Evolutionary conservation across 2,888 invertebrate species (phyloP), one percentile per base, ranked within the genome.

Genomic region (Encarsia formosa): DNA sequence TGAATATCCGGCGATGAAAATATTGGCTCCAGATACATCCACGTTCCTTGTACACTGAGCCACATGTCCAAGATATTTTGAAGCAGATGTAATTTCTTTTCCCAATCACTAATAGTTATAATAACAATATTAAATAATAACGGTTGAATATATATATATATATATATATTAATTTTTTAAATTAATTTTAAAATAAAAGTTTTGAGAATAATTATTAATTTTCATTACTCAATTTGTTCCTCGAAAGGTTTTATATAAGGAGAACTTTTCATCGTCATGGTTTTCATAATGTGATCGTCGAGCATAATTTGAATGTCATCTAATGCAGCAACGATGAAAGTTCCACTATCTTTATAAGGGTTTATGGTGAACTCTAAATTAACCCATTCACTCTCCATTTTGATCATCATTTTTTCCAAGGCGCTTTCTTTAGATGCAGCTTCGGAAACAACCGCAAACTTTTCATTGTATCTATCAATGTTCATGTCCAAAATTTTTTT

Each of bases 1-100:
- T 96, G 95, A 67, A 97, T 97, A 70, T 97, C 96, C 0, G 95
- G 96, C 16, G 94, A 95, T 1, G 91, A 88, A 74, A 97, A 96
- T 61, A 97, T 96, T 2, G 96, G 96, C 70, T 96, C 96, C 63
- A 97, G 76, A 69, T 96, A 96, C 83, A 96, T 89, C 96, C 96
- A 97, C 3, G 92, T 93, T 2, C 88, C 83, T 73, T 97, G 97
- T 1, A 97, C 96, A 64, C 87, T 88, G 49, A 96, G 74, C 96
- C 96, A 97, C 61, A 94, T 92, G 62, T 96, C 95, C 57, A 97
- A 71, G 61, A 95, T 92, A 68, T 95, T 93, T 78, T 95, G 94
- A 6, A 95, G 74, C 2, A 89, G 74, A 57, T 87, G 77, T 47
- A 97, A 76, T 68, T 91, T 94, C 1, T 79, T 79, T 75, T 95